A percentile compares a stretch with the other conserved stretches of the same genome.
Conservation (phyloP, 2,797 vertebrate species). For the Falco rusticolus region DNA sequence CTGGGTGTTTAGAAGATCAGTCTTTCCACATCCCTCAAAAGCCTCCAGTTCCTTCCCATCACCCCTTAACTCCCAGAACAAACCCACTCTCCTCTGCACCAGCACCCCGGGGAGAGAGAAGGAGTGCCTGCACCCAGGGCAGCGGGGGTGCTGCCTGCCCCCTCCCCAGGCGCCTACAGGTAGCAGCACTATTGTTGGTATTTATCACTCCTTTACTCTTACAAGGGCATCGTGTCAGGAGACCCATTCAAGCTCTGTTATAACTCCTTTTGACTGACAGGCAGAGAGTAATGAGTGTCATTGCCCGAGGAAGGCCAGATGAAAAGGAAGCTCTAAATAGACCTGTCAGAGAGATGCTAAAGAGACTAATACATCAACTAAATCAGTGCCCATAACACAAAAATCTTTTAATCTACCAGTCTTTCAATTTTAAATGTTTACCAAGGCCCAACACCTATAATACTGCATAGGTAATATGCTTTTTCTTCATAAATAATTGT, state of each 20-base stretch:
- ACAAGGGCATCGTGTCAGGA: background rate
- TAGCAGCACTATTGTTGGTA: background rate
- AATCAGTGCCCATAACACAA: background rate
- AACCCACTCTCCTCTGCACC: rapidly evolving
- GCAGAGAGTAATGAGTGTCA: slow-evolving; percentile 16
- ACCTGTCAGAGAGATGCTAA: slow-evolving; percentile 48
- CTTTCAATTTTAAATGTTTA: slow-evolving; percentile 42
- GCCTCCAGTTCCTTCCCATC: background rate
- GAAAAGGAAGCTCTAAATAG: slow-evolving; percentile 17
- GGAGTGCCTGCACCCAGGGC: background rate
- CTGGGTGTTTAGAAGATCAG: background rate
- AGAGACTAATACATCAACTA: slow-evolving; percentile 21
- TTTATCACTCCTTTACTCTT: background rate
- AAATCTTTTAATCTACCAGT: background rate
- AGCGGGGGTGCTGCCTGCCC: background rate
- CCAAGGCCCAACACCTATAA: background rate
- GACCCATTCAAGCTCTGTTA: background rate
- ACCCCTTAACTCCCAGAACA: background rate
- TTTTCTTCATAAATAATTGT: slow-evolving; percentile 1
- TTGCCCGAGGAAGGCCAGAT: slow-evolving; percentile 3
- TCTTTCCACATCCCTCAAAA: background rate
- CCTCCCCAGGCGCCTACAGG: background rate
- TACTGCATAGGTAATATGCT: background rate
- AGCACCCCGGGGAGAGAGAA: background rate
- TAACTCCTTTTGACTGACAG: slow-evolving; percentile 36